phyloP scores from a whole-genome alignment of 2,113 vertebrate species.

The Pteropus alecto region DNA sequence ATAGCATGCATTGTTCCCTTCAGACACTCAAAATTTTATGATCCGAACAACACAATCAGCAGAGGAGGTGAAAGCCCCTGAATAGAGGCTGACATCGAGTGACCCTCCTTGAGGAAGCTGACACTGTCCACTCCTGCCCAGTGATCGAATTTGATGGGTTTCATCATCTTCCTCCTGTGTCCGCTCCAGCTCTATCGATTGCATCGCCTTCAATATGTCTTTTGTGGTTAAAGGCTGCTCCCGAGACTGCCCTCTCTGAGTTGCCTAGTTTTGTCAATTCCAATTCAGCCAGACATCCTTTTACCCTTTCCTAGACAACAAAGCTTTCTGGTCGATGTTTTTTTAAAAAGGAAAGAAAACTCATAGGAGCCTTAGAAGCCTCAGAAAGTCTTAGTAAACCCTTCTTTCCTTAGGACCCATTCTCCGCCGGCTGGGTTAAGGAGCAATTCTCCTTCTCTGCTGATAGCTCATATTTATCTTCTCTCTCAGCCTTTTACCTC shows the following conservation, averaged over 20 bases:
- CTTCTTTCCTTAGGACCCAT: conserved; percentile 42
- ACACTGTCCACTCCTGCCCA: conserved; percentile 48
- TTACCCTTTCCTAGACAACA: conserved; percentile 79
- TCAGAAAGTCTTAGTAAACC: conserved; percentile 66
- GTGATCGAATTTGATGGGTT: conserved; percentile 66
- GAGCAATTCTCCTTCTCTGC: conserved; percentile 5
- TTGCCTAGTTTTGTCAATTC: conserved; percentile 85
- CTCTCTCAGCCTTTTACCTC: conserved; percentile 7
- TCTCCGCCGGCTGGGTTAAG: conserved; percentile 1
- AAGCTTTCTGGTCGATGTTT: conserved; percentile 74
- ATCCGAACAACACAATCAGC: conserved; percentile 42
- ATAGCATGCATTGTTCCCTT: neutral
- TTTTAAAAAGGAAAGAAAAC: conserved; percentile 32
- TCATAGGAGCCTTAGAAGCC: conserved; percentile 65
- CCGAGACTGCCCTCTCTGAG: conserved; percentile 77
- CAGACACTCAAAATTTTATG: conserved; percentile 30
- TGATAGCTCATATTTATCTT: neutral
- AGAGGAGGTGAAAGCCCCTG: neutral
- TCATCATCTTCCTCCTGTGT: conserved; percentile 76
- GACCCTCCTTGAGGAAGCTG: conserved; percentile 51
- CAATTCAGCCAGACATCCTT: conserved; percentile 83
- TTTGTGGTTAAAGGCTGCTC: conserved; percentile 80
- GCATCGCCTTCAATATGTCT: conserved; percentile 82
- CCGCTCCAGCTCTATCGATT: conserved; percentile 73
- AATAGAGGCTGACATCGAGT: conserved; percentile 18